Base-by-base conservation (phyloP, 2,888 invertebrate genomes). In the Pedicia rivosa region DNA sequence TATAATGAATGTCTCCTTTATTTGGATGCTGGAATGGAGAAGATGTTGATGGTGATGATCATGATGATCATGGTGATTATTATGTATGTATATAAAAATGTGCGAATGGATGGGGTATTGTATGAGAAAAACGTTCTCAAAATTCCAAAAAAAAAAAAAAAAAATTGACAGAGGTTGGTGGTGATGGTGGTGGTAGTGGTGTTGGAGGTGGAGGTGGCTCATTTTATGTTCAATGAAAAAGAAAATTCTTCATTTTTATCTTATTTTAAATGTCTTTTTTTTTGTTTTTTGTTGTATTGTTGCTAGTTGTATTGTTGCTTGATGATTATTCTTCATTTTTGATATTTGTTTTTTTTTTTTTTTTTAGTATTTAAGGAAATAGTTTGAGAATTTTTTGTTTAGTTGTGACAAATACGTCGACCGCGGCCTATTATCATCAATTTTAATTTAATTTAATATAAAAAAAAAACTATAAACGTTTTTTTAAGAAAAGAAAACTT, bases 291-390 rank as follows among this genome's bases (percentile, higher is more conserved):
- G n/a, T n/a, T n/a, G n/a, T n/a, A n/a, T n/a, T n/a, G n/a, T n/a
- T n/a, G n/a, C n/a, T n/a, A n/a, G n/a, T n/a, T n/a, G n/a, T n/a
- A n/a, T n/a, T n/a, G n/a, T n/a, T n/a, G n/a, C n/a, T n/a, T n/a
- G n/a, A n/a, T n/a, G n/a, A n/a, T n/a, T n/a, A n/a, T n/a, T n/a
- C n/a, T n/a, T n/a, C n/a, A n/a, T n/a, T n/a, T n/a, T n/a, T n/a
- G n/a, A n/a, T n/a, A n/a, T n/a, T n/a, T n/a, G n/a, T n/a, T n/a
- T n/a, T n/a, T n/a, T n/a, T n/a, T n/a, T n/a, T n/a, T n/a, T n/a
- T n/a, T n/a, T n/a, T n/a, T n/a, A 30, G 30, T 30, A 30, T 30
- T 30, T 30, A 30, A 30, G 30, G 30, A 17, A 30, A 30, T 30
- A 30, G 16, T 30, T 30, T 30, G 16, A 17, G 19, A 30, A 30